phyloP scores from a whole-genome alignment of 2,888 invertebrate genomes.

The Nebria salina region DNA sequence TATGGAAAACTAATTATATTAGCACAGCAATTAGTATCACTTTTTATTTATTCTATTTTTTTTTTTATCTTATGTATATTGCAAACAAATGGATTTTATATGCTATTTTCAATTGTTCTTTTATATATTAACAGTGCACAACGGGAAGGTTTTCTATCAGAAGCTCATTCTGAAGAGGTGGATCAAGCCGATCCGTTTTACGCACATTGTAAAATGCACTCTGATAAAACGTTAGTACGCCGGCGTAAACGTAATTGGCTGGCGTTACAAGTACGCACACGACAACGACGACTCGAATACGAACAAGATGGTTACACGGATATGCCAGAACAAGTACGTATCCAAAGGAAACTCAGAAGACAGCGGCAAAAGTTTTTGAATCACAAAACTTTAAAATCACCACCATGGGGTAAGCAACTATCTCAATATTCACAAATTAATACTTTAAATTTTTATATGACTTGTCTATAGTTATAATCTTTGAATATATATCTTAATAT shows the following conservation, averaged over 20 bases:
- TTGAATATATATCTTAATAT: too few species aligned
- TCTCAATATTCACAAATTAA: neutral
- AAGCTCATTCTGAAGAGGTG: slow-evolving; percentile 89
- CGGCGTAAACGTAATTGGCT: slow-evolving; percentile 85
- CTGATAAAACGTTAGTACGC: slow-evolving; percentile 87
- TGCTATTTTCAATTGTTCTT: neutral
- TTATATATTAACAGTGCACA: slow-evolving; percentile 76
- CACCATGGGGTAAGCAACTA: slow-evolving; percentile 81
- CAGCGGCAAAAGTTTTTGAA: slow-evolving; percentile 84
- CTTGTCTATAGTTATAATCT: too few species aligned
- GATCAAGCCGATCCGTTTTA: slow-evolving; percentile 97
- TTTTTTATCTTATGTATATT: too few species aligned
- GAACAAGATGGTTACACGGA: slow-evolving; percentile 71
- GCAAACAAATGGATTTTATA: too few species aligned
- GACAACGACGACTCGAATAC: slow-evolving; percentile 70
- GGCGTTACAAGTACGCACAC: slow-evolving; percentile 83
- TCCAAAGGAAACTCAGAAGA: slow-evolving; percentile 82
- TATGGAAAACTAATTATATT: too few species aligned
- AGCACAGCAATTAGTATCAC: too few species aligned
- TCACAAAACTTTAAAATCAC: slow-evolving; percentile 76
- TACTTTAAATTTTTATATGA: too few species aligned
- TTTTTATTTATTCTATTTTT: too few species aligned
- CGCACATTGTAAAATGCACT: slow-evolving; percentile 95
- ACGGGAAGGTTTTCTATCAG: slow-evolving; percentile 89
- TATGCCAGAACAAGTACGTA: slow-evolving; percentile 76